Evolutionary conservation across 1,140 invertebrate species (phyloP).

Genomic region (Calliphora vicina): DNA sequence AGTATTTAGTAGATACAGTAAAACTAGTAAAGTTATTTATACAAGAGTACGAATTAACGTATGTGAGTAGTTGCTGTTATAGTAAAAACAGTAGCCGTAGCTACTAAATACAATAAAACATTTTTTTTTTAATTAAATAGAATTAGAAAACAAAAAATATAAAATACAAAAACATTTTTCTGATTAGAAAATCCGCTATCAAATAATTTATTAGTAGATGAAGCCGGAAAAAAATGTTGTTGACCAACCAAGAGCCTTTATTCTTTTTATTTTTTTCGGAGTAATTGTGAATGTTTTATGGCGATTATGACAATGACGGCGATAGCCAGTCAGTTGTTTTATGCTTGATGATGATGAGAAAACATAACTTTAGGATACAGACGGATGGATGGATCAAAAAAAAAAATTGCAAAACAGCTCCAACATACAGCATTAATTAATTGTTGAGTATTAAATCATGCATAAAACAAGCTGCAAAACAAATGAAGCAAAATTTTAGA

Average conservation of each 20-base stretch:
- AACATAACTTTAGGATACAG: not conserved
- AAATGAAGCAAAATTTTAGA: not conserved
- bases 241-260: not conserved
- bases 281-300: not conserved
- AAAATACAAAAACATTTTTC: not conserved
- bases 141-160: not conserved
- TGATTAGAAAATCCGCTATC: slow-evolving; percentile 31
- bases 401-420: not conserved
- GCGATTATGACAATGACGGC: not conserved
- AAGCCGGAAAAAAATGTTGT: not conserved
- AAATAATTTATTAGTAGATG: slow-evolving; percentile 15
- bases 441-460: slow-evolving; percentile 9
- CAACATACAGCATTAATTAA: not conserved
- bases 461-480: not conserved
- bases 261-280: not conserved
- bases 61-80: too few relatives aligned
- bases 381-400: not conserved
- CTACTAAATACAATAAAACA: not conserved
- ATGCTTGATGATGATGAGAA: not conserved
- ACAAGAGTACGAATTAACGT: too few relatives aligned
- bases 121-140: slow-evolving; percentile 33
- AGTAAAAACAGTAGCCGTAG: not conserved
- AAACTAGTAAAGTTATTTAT: not conserved
- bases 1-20: too few relatives aligned
- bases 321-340: not conserved